Conservation (phyloP, 2,888 invertebrate species). For the Diogma glabrata region DNA sequence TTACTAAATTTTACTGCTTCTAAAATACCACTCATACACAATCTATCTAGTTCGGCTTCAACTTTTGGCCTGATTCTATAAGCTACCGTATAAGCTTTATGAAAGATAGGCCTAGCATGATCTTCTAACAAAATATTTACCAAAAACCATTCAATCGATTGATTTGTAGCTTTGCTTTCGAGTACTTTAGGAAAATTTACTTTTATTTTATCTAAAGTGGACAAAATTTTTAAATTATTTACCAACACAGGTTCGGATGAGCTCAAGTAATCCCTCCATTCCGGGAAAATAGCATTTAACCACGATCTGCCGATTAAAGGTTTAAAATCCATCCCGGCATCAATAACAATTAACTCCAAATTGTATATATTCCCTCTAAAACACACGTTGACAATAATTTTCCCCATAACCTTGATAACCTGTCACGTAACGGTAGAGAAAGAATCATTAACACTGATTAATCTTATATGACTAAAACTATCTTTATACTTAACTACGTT, state of each 20-base stretch:
- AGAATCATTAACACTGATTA: neutral
- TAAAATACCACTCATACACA: constrained; percentile 17
- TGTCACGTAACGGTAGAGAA: neutral
- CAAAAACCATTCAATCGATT: neutral
- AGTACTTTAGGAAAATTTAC: neutral
- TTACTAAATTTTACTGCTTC: constrained; percentile 16
- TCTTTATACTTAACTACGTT: neutral
- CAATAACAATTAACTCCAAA: no score
- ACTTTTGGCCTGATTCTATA: constrained; percentile 15
- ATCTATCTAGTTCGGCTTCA: constrained; percentile 16
- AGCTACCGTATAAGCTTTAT: neutral
- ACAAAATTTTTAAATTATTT: neutral
- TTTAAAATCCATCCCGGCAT: no score
- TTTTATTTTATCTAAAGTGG: neutral
- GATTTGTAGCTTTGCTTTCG: neutral
- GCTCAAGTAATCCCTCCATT: no score
- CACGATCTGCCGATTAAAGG: no score
- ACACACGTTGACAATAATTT: neutral
- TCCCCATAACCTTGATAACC: neutral
- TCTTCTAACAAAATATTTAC: neutral
- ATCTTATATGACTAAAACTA: neutral
- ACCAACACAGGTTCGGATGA: no score
- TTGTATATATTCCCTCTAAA: neutral
- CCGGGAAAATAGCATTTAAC: neutral
- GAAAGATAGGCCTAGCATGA: neutral